Evolutionary conservation across 2,113 vertebrate species (phyloP).

Genomic region (Melanotaenia duboulayi): DNA sequence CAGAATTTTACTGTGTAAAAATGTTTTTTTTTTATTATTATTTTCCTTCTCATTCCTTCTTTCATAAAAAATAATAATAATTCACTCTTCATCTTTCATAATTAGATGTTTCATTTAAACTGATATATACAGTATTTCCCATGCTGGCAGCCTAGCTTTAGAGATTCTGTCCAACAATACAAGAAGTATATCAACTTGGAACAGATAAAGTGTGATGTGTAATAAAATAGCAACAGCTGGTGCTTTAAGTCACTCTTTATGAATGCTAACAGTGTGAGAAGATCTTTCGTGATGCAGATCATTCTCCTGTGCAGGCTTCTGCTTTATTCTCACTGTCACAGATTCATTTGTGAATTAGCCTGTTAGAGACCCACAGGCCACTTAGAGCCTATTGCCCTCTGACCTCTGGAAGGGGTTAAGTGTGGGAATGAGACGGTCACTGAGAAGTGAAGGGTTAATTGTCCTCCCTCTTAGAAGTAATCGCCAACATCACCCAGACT

Average conservation of each 20-base stretch:
- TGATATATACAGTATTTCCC: neutral
- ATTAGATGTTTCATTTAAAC: neutral
- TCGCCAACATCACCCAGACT: conserved; percentile 70
- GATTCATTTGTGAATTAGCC: conserved; percentile 56
- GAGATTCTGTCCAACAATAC: too few species aligned
- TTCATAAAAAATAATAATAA: too few species aligned
- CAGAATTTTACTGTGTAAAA: neutral
- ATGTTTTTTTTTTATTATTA: too few species aligned
- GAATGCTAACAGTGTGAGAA: neutral
- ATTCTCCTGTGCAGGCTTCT: conserved; percentile 14
- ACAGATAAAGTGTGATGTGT: neutral
- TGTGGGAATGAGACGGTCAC: conserved; percentile 76
- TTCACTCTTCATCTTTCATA: too few species aligned
- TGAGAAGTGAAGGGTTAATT: conserved; percentile 77
- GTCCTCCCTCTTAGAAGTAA: conserved; percentile 79
- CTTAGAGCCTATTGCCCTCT: conserved; percentile 68
- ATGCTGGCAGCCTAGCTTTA: too few species aligned
- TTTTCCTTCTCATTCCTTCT: too few species aligned
- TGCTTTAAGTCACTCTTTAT: neutral
- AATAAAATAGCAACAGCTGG: neutral
- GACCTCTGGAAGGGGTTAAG: conserved; percentile 70
- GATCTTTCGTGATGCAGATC: neutral
- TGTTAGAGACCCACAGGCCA: conserved; percentile 65
- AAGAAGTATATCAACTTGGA: neutral
- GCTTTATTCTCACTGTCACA: conserved; percentile 55